Percentiles rank a stretch among this genome's conserved stretches.
phyloP scores from a whole-genome alignment of 1,140 invertebrate species.

The Hestina assimilis region DNA sequence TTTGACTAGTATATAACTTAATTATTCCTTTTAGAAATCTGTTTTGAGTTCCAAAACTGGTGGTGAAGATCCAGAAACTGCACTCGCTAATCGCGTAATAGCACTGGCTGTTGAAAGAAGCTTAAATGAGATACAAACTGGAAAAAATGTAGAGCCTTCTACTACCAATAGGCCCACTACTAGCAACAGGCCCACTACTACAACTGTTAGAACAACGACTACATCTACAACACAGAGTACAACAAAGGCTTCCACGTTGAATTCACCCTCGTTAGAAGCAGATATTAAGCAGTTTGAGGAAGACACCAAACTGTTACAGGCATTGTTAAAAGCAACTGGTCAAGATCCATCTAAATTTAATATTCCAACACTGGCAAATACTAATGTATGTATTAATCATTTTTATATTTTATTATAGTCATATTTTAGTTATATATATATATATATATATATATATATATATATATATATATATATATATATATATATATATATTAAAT shows the following conservation, averaged over 20 bases:
- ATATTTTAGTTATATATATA: no score
- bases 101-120: conserved; percentile 75
- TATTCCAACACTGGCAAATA: conserved; percentile 59
- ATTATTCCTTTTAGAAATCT: conserved; percentile 55
- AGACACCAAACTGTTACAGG: conserved; percentile 73
- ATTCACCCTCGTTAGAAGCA: conserved; percentile 67
- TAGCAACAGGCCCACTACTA: conserved; percentile 43
- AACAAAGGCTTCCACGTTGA: conserved; percentile 41
- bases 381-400: conserved; percentile 42
- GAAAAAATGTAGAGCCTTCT: conserved; percentile 37
- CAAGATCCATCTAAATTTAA: conserved; percentile 74
- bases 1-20: not conserved
- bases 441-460: no score
- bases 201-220: conserved; percentile 39
- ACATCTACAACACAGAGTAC: conserved; percentile 38
- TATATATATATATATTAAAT: no score
- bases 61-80: conserved; percentile 62
- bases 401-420: not conserved
- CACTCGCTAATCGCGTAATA: conserved; percentile 75
- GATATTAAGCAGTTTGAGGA: conserved; percentile 74
- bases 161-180: conserved; percentile 40
- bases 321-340: conserved; percentile 70
- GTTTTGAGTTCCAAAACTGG: conserved; percentile 56
- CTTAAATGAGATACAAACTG: conserved; percentile 66
- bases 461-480: no score